Base-by-base conservation (phyloP, 1,140 invertebrate genomes). In the Sycobia sp. region DNA sequence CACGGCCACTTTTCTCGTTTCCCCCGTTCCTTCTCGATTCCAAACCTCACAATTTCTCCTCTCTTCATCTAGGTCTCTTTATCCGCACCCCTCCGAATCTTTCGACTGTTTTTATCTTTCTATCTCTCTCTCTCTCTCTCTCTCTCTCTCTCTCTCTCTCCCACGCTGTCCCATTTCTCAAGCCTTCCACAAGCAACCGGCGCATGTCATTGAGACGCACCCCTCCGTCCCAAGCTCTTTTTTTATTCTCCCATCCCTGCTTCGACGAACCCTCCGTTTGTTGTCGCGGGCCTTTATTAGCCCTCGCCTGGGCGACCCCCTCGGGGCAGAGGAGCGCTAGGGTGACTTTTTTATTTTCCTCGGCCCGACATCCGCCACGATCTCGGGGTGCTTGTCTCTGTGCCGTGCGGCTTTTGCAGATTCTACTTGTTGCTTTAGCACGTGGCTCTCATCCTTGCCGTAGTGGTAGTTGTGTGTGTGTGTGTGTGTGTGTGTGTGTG, bases 311-410 rank as follows among this genome's bases (percentile, higher is more conserved):
- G n/a, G n/a, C n/a, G 57, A 61, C 63, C 69, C 71, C 70, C 64
- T 62, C 57, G 55, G 64, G 64, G 56, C 67, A n/a, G n/a, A n/a
- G n/a, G n/a, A n/a, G 61, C 36, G 29, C 43, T 64, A 69, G 74
- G 72, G 71, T 71, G 71, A 71, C 71, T 75, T 76, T 77, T 77
- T 75, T 76, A 75, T 77, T 76, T 75, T 69, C 68, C 69, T 69
- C 70, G 66, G 68, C 73, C 75, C 75, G 76, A 75, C 76, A 77
- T 75, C 69, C 54, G 27, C 51, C 22, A n/a, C n/a, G 62, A 38
- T 53, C 55, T 25, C 16, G 20, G 23, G 29, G 60, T 39, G n/a
- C 18, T 46, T 66, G 58, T 57, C 59, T n/a, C n/a, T 13, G n/a
- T n/a, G n/a, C n/a, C n/a, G n/a, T n/a, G 14, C 47, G 27, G 55